phyloP scores from a whole-genome alignment of 2,797 vertebrate species.

The Anabacerthia variegaticeps region DNA sequence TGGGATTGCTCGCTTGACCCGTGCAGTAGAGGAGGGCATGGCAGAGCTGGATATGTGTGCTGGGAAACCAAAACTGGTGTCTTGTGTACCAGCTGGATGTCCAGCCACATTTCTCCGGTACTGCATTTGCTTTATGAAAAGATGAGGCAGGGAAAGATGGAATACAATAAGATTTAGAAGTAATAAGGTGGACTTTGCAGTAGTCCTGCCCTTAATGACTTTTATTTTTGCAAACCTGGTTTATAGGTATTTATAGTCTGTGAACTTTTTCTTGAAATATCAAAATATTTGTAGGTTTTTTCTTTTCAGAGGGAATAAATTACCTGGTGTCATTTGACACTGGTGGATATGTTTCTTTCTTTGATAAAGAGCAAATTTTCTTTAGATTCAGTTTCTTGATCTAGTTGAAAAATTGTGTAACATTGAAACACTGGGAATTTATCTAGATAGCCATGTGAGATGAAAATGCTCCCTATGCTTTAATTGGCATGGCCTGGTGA shows the following conservation, averaged over 20 bases:
- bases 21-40: not conserved
- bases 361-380: slow-evolving; percentile 5
- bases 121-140: not conserved
- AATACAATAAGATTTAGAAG: not conserved
- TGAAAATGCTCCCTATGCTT: not conserved
- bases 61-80: not conserved
- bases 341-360: not conserved
- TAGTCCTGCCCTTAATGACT: not conserved
- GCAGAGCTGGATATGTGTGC: not conserved
- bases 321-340: not conserved
- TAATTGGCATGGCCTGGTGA: not conserved
- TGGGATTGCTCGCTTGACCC: not conserved
- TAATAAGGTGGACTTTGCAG: slow-evolving; percentile 1
- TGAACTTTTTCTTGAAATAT: slow-evolving; percentile 46
- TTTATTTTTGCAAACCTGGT: not conserved
- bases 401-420: not conserved
- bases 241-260: not conserved
- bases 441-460: not conserved
- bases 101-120: not conserved
- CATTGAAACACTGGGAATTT: not conserved
- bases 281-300: slow-evolving; percentile 35
- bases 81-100: not conserved
- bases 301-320: not conserved
- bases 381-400: slow-evolving; percentile 21
- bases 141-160: not conserved